Percentiles rank a stretch among this genome's conserved stretches.
phyloP scores from a whole-genome alignment of 2,113 vertebrate genomes.

The Corythornis madagascariensis region DNA sequence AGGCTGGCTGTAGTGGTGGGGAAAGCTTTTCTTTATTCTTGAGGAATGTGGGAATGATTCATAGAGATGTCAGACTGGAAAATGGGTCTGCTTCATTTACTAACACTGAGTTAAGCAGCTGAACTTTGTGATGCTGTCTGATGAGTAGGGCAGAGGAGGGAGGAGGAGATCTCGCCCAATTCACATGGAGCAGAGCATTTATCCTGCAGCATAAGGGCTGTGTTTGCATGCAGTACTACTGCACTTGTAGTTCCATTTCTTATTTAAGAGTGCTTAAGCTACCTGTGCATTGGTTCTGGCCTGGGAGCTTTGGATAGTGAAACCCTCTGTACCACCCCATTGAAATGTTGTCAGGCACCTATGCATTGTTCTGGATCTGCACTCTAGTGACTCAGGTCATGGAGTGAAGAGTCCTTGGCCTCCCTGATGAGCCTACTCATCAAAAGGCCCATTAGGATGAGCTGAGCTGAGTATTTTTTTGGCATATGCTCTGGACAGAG shows the following conservation, averaged over 20 bases:
- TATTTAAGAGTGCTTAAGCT: not conserved
- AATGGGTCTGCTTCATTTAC: not conserved
- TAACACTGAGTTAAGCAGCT: not conserved
- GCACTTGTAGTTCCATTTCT: rapidly evolving
- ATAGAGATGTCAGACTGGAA: not conserved
- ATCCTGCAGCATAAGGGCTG: not conserved
- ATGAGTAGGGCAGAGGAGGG: not conserved
- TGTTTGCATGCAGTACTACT: not conserved
- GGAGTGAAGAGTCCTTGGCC: not conserved
- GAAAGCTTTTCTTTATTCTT: not conserved
- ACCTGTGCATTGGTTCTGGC: not conserved
- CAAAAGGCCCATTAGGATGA: not conserved
- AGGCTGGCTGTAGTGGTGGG: not conserved
- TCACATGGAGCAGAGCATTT: not conserved
- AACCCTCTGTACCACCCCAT: not conserved
- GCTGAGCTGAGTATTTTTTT: not conserved
- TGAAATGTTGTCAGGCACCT: not conserved
- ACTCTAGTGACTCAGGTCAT: not conserved
- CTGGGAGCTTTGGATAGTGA: not conserved
- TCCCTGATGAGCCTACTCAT: not conserved
- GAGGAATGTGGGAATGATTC: not conserved
- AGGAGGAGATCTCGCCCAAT: not conserved
- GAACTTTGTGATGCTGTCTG: not conserved
- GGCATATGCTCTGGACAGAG: not conserved
- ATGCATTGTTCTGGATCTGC: not conserved